A percentile compares a stretch with the other conserved stretches of the same genome.
Conservation (phyloP, 2,797 vertebrate species). For the Erethizon dorsatum region DNA sequence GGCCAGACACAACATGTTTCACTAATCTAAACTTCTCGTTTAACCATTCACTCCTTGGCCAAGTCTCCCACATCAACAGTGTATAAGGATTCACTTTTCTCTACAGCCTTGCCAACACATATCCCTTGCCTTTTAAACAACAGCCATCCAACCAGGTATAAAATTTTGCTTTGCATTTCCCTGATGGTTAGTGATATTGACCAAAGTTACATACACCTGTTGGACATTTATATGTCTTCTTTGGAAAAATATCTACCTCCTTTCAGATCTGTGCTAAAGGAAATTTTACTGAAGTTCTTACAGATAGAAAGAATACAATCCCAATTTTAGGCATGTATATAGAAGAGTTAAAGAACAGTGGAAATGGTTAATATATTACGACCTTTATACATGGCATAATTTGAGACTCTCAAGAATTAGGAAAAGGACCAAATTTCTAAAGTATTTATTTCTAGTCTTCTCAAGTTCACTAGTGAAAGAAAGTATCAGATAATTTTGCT, state of each 20-base stretch:
- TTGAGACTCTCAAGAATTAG: background rate
- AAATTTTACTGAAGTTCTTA: background rate
- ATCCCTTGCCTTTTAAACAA: background rate
- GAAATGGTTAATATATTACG: background rate
- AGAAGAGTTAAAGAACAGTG: background rate
- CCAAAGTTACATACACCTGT: background rate
- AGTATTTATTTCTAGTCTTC: constrained; percentile 1
- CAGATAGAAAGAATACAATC: background rate
- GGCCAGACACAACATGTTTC: background rate
- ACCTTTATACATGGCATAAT: background rate
- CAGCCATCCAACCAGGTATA: background rate
- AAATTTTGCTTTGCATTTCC: background rate
- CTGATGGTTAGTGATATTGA: background rate
- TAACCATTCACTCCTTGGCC: background rate
- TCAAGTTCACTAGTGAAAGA: background rate
- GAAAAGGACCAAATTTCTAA: background rate
- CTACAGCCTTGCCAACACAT: background rate
- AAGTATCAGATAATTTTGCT: constrained; percentile 18
- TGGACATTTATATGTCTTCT: background rate
- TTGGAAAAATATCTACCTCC: background rate
- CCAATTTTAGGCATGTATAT: background rate
- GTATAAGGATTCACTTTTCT: background rate
- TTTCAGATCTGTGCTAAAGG: background rate
- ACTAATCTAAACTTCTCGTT: background rate
- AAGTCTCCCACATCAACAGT: background rate